These are phyloP conservation scores for Apomyelois bistriatella DNA, from an alignment of 2,888 invertebrate genomes.

Conservation along the genomic window DNA sequence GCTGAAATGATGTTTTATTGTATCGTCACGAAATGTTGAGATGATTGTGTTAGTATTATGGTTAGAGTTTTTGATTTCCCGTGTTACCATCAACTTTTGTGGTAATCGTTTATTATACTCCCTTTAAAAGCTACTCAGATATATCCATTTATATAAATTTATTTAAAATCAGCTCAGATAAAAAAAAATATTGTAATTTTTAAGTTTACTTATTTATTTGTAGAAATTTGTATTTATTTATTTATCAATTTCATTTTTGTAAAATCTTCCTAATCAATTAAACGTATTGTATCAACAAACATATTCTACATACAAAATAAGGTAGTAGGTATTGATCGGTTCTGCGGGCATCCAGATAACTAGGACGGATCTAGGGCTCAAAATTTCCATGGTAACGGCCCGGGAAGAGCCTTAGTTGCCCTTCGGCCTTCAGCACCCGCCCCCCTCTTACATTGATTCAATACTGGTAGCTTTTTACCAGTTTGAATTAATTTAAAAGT, in stretches of 20 bases:
- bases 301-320: neutral
- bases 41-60: neutral
- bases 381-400: constrained; percentile 28
- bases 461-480: neutral
- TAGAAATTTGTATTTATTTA: too few species aligned
- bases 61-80: too few species aligned
- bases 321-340: constrained; percentile 14
- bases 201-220: too few species aligned
- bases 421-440: constrained; percentile 26
- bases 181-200: too few species aligned
- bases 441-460: neutral
- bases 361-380: constrained; percentile 21
- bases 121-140: too few species aligned
- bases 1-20: neutral
- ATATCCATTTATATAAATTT: too few species aligned
- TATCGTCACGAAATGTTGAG: neutral
- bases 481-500: neutral
- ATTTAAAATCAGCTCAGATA: too few species aligned
- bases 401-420: constrained; percentile 29
- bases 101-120: too few species aligned
- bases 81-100: too few species aligned
- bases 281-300: neutral
- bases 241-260: neutral
- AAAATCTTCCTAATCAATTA: neutral
- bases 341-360: constrained; percentile 14